phyloP scores from a whole-genome alignment of 2,113 vertebrate species.

The Hirundichthys speculiger region DNA sequence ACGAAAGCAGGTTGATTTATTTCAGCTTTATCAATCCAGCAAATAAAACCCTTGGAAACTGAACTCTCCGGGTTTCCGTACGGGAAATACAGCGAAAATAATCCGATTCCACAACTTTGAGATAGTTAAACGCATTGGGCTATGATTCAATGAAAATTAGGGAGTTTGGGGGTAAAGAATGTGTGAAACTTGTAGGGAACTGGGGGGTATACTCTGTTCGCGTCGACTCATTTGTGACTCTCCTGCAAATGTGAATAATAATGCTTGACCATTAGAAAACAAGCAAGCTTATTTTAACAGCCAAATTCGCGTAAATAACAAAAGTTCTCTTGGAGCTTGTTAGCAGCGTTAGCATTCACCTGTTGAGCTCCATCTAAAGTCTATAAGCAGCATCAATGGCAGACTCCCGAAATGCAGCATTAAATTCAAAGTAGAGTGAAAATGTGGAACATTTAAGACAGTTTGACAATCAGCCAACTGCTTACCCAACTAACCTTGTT shows the following conservation, averaged over 20 bases:
- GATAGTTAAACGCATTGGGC: neutral
- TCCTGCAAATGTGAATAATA: fast-evolving
- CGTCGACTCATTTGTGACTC: too few relatives aligned
- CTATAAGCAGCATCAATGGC: slow-evolving; percentile 1
- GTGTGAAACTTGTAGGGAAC: too few relatives aligned
- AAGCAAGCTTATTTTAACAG: neutral
- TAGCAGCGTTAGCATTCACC: slow-evolving; percentile 61
- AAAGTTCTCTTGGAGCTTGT: slow-evolving; percentile 16
- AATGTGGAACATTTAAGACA: neutral
- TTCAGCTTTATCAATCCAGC: too few relatives aligned
- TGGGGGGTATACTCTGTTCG: too few relatives aligned
- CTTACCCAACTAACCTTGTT: slow-evolving; percentile 21
- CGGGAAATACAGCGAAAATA: neutral
- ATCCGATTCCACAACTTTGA: neutral
- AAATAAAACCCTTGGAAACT: too few relatives aligned
- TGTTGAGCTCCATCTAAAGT: slow-evolving; percentile 61
- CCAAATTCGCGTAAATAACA: neutral
- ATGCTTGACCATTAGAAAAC: too few relatives aligned
- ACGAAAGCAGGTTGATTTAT: too few relatives aligned
- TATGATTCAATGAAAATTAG: neutral
- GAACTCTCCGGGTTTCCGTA: too few relatives aligned
- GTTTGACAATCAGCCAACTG: slow-evolving; percentile 5
- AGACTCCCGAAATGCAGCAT: neutral
- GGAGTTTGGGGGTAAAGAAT: too few relatives aligned
- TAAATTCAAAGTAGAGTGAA: neutral